Evolutionary conservation across 2,888 invertebrate genomes (phyloP).

Genomic region (Rhimphoctona megacephalus): DNA sequence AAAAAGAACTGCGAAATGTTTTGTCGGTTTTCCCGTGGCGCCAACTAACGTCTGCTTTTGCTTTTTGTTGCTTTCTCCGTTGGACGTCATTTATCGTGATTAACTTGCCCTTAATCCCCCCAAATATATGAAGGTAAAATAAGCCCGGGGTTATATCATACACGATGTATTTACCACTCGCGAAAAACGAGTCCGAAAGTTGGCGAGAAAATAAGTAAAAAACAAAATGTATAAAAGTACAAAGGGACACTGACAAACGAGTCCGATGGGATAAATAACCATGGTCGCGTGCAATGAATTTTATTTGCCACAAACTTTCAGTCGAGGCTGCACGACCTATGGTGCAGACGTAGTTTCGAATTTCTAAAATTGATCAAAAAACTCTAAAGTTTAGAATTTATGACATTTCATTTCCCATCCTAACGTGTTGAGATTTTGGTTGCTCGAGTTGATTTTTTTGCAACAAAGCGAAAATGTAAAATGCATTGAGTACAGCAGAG

Average conservation of each 20-base stretch:
- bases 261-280: conserved; percentile 50
- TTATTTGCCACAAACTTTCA: background rate
- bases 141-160: conserved; percentile 45
- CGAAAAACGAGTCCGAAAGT: conserved; percentile 38
- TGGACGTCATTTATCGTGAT: conserved; percentile 68
- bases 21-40: conserved; percentile 56
- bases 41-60: conserved; percentile 59
- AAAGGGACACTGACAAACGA: conserved; percentile 29
- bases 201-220: conserved; percentile 10
- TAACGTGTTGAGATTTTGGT: background rate
- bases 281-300: background rate
- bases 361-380: background rate
- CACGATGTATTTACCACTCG: conserved; percentile 29
- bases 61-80: conserved; percentile 52
- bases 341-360: background rate
- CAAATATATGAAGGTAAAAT: conserved; percentile 63
- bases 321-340: background rate
- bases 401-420: background rate
- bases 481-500: background rate
- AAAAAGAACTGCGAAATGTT: conserved; percentile 47
- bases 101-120: conserved; percentile 65
- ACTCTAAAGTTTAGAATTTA: background rate
- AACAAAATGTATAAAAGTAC: conserved; percentile 37
- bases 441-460: background rate
- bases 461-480: background rate